These are phyloP conservation scores for Scomberomorus guttatus DNA, from an alignment of 2,797 vertebrate genomes.

Conservation along the genomic window DNA sequence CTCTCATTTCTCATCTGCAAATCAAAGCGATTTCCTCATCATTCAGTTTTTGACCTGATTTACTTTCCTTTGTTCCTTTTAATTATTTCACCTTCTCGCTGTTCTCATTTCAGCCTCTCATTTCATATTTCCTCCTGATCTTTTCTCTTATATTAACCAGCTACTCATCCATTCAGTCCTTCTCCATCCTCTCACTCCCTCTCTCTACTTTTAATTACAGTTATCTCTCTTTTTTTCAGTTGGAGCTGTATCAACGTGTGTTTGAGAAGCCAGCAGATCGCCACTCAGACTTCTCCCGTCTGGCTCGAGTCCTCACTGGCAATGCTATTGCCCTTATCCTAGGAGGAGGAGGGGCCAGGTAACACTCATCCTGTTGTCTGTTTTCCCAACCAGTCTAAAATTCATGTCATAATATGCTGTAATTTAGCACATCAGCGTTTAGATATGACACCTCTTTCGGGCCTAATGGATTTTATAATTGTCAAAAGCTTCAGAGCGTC, in stretches of 20 bases:
- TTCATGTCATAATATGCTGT: not conserved
- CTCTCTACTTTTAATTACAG: not conserved
- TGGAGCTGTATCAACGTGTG: slow-evolving; percentile 92
- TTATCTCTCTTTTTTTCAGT: slow-evolving; percentile 74
- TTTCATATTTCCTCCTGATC: not conserved
- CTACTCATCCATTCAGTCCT: not conserved
- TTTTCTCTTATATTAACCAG: not conserved
- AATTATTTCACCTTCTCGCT: not conserved
- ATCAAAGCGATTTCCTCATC: slow-evolving; percentile 15
- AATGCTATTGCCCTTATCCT: slow-evolving; percentile 94
- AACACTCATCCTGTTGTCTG: slow-evolving; percentile 17
- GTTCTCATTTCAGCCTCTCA: not conserved
- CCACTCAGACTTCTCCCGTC: slow-evolving; percentile 95
- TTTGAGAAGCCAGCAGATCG: slow-evolving; percentile 92
- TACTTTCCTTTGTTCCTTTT: too few species aligned
- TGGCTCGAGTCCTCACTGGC: slow-evolving; percentile 94
- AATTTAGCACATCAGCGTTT: not conserved
- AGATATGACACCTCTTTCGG: not conserved
- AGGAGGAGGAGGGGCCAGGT: slow-evolving; percentile 96
- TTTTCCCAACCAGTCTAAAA: not conserved
- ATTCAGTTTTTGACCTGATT: too few species aligned
- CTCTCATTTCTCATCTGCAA: slow-evolving; percentile 1
- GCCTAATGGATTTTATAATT: slow-evolving; percentile 6
- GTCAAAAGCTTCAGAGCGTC: not conserved
- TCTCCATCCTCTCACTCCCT: not conserved